Evolutionary conservation across 1,140 invertebrate genomes (phyloP).

Genomic region (Zaprionus taronus): DNA sequence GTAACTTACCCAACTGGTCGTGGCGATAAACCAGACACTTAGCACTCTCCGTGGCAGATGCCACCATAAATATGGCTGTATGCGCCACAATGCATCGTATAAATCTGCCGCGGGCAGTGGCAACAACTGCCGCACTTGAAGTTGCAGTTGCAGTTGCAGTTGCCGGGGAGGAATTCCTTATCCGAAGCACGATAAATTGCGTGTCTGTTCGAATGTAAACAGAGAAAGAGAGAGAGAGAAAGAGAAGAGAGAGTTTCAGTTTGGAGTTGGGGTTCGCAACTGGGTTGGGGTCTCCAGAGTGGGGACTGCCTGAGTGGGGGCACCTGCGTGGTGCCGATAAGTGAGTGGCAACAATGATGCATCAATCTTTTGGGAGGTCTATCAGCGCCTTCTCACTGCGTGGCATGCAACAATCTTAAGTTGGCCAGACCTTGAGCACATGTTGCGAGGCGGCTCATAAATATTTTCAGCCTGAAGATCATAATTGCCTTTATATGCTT

Average conservation of each 20-base stretch:
- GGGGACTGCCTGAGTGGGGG: neutral
- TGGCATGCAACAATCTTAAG: constrained; percentile 37
- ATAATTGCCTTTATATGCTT: constrained; percentile 6
- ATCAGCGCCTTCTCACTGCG: constrained; percentile 4
- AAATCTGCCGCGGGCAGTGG: constrained; percentile 23
- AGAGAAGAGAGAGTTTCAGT: neutral
- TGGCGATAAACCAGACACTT: constrained; percentile 30
- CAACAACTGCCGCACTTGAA: constrained; percentile 4
- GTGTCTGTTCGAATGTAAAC: constrained; percentile 43
- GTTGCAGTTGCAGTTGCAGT: constrained; percentile 2
- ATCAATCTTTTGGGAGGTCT: constrained; percentile 10
- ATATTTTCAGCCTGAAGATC: neutral
- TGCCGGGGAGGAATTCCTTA: constrained; percentile 17
- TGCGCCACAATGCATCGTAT: constrained; percentile 2
- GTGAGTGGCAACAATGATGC: constrained; percentile 31
- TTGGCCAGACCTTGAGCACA: too few relatives aligned
- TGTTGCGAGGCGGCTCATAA: neutral
- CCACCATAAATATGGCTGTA: constrained; percentile 32
- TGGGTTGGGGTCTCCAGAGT: neutral
- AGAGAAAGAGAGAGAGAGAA: neutral
- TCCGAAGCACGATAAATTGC: constrained; percentile 35
- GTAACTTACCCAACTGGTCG: constrained; percentile 15
- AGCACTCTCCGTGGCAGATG: constrained; percentile 31
- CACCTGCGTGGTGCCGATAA: constrained; percentile 8
- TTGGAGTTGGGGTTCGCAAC: neutral